Percentiles rank a stretch among this genome's conserved stretches.
These are phyloP conservation scores for Mamestra brassicae DNA, from an alignment of 2,888 invertebrate species.

Conservation along the genomic window DNA sequence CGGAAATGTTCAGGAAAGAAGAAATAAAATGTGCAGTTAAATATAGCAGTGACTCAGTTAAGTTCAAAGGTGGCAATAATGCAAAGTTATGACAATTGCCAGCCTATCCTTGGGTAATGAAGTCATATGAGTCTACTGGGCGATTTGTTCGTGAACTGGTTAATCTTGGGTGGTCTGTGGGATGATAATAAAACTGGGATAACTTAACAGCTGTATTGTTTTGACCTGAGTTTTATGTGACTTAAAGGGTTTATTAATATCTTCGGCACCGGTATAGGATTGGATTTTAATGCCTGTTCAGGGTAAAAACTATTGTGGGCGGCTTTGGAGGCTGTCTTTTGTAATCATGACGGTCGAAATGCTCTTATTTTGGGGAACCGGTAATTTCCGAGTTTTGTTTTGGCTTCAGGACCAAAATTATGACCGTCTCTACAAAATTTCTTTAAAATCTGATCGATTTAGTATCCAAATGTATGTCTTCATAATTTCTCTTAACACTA, in stretches of 20 bases:
- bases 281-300: neutral
- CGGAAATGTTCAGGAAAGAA: slow-evolving; percentile 45
- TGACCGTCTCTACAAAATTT: neutral
- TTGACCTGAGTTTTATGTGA: neutral
- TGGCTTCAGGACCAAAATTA: neutral
- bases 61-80: slow-evolving; percentile 41
- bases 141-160: slow-evolving; percentile 33
- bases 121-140: slow-evolving; percentile 16
- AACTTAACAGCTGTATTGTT: neutral
- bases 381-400: neutral
- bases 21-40: slow-evolving; percentile 32
- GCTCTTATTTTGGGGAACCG: too few species aligned
- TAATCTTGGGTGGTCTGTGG: slow-evolving; percentile 16
- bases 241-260: neutral
- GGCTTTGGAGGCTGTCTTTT: neutral
- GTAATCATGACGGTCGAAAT: neutral
- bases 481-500: neutral
- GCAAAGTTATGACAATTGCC: slow-evolving; percentile 43
- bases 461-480: neutral
- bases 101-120: slow-evolving; percentile 41
- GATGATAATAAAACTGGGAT: slow-evolving; percentile 14
- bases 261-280: neutral
- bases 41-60: slow-evolving; percentile 26
- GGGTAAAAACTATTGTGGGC: neutral
- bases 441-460: too few species aligned